Evolutionary conservation across 1,140 invertebrate genomes (phyloP).

Genomic region (Drosophila orena): DNA sequence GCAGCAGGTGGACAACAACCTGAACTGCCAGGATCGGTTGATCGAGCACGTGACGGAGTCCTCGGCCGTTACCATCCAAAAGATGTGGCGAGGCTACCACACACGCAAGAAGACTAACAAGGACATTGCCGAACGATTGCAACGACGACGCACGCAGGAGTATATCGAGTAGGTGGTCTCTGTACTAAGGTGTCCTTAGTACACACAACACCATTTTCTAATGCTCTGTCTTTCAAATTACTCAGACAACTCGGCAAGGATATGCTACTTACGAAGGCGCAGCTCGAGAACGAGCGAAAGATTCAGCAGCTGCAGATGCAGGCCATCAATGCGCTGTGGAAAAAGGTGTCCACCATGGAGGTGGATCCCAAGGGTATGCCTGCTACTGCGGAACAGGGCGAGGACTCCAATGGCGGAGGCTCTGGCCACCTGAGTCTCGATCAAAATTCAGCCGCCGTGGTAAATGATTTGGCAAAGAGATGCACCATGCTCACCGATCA

Average conservation of each 20-base stretch:
- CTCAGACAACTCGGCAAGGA: conserved; percentile 90
- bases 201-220: neutral
- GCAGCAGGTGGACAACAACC: conserved; percentile 54
- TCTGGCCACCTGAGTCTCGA: conserved; percentile 63
- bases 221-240: neutral
- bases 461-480: conserved; percentile 86
- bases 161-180: conserved; percentile 91
- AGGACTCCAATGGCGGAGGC: conserved; percentile 23
- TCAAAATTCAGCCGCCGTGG: conserved; percentile 76
- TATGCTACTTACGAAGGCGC: conserved; percentile 92
- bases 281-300: conserved; percentile 93
- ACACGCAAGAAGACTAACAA: conserved; percentile 90
- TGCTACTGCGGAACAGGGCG: conserved; percentile 7
- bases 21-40: conserved; percentile 60
- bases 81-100: conserved; percentile 94
- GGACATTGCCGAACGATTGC: conserved; percentile 91
- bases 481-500: conserved; percentile 85
- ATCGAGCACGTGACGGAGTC: conserved; percentile 77
- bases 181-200: neutral
- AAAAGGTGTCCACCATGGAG: conserved; percentile 92
- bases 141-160: conserved; percentile 92
- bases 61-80: conserved; percentile 93
- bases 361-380: conserved; percentile 64
- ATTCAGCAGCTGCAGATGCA: conserved; percentile 95
- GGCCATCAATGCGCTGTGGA: conserved; percentile 95